Evolutionary conservation across 2,888 invertebrate species (phyloP), one percentile per base, ranked within the genome.

Genomic region (Lepidonotus clava): DNA sequence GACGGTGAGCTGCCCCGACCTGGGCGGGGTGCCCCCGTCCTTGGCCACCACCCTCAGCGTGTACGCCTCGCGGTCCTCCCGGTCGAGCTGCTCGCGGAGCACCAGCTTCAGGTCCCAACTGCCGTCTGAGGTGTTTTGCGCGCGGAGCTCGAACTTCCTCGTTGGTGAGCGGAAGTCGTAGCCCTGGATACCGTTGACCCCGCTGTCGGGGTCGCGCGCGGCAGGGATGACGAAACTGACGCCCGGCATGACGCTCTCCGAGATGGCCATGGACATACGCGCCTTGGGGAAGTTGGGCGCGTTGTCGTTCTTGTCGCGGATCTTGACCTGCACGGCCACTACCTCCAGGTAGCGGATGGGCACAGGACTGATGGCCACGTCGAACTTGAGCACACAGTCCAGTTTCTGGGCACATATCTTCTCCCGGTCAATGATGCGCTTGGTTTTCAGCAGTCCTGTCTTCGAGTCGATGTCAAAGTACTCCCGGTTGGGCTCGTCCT

Each of bases 61-160:
- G 87, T 93, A 93, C 40, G 87, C n/a, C 66, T 90, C 90, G 28
- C 88, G 86, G 1, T 87, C 80, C 88, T 93, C 94, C 66, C 93
- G 97, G 95, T 99, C 98, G 40, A 89, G 67, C 11, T 36, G n/a
- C 51, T 86, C 85, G 1, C 36, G 80, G 24, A 89, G 80, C 38
- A 85, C 85, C 53, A 90, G 76, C 21, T 88, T 84, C 28, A 90
- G 28, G 85, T 90, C 89, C 28, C 83, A 38, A n/a, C 46, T 41
- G 4, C 89, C 89, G 32, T 86, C 88, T 24, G 56, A 51, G 32
- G 88, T 87, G 51, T 88, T 86, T 28, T 84, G 77, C 11, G 86
- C 84, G 32, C 46, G 71, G 41, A 90, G 84, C 28, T 86, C 87
- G 66, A 90, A 89, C 56, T 66, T 71, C 14, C 40, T 36, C 14